Evolutionary conservation across 2,888 invertebrate species (phyloP).

Genomic region (Antitype chi): DNA sequence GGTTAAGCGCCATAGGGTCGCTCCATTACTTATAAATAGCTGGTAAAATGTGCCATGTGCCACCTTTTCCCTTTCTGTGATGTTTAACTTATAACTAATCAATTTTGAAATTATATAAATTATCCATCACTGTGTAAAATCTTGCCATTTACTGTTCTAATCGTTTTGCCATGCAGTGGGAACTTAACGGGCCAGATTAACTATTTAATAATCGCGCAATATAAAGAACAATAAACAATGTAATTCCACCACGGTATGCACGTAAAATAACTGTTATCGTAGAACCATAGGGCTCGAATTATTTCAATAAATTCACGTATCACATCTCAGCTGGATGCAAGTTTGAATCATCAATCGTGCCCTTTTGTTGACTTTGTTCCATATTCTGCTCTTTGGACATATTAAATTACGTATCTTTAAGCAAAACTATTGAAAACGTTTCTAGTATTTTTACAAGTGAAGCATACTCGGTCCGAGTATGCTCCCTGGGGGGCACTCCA

Average conservation of each 20-base stretch:
- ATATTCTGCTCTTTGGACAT: slow-evolving; percentile 20
- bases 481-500: slow-evolving; percentile 4
- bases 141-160: not conserved
- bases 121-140: not conserved
- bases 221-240: slow-evolving; percentile 41
- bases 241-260: slow-evolving; percentile 1
- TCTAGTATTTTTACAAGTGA: not conserved
- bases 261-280: slow-evolving; percentile 18
- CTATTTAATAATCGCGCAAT: not conserved
- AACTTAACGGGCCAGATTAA: not conserved
- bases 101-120: not conserved
- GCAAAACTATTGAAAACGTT: not conserved
- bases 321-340: slow-evolving; percentile 27
- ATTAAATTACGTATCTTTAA: not conserved
- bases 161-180: not conserved
- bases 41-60: not conserved
- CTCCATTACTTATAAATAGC: not conserved
- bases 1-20: not conserved
- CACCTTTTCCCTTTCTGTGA: not conserved
- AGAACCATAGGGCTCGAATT: slow-evolving; percentile 21
- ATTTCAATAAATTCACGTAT: slow-evolving; percentile 36
- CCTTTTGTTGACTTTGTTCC: slow-evolving; percentile 34
- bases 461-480: not conserved
- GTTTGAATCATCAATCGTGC: slow-evolving; percentile 15
- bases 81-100: not conserved